Percentiles rank a stretch among this genome's conserved stretches.
phyloP scores from a whole-genome alignment of 2,888 invertebrate species.

The Apantesis nais region DNA sequence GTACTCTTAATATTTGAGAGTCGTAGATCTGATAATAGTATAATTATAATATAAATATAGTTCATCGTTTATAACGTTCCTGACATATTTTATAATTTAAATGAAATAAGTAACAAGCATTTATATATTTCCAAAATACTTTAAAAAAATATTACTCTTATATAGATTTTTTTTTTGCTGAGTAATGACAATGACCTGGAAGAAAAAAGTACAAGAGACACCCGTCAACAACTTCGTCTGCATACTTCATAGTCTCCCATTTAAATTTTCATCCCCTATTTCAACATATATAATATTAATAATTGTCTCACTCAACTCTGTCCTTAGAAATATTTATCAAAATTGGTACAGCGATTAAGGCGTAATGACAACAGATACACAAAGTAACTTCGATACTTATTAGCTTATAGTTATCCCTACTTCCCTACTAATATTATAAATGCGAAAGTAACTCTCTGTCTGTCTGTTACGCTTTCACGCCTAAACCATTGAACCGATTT shows the following conservation, averaged over 20 bases:
- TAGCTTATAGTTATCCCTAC: too few relatives aligned
- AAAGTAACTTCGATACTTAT: not conserved
- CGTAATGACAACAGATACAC: not conserved
- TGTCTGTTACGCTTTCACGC: too few relatives aligned
- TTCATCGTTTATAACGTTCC: not conserved
- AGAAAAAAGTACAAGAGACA: not conserved
- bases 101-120: not conserved
- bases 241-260: not conserved
- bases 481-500: too few relatives aligned
- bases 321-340: not conserved
- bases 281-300: not conserved
- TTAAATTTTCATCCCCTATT: not conserved
- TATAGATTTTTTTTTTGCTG: too few relatives aligned
- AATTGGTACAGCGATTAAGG: not conserved
- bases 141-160: not conserved
- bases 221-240: not conserved
- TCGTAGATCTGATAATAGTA: not conserved
- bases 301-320: not conserved
- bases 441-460: too few relatives aligned
- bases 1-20: not conserved
- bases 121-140: not conserved
- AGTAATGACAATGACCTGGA: not conserved
- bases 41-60: too few relatives aligned
- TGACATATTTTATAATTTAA: not conserved
- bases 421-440: too few relatives aligned